Evolutionary conservation across 2,888 invertebrate genomes (phyloP), one percentile per base, ranked within the genome.

Genomic region (Spisula solida): DNA sequence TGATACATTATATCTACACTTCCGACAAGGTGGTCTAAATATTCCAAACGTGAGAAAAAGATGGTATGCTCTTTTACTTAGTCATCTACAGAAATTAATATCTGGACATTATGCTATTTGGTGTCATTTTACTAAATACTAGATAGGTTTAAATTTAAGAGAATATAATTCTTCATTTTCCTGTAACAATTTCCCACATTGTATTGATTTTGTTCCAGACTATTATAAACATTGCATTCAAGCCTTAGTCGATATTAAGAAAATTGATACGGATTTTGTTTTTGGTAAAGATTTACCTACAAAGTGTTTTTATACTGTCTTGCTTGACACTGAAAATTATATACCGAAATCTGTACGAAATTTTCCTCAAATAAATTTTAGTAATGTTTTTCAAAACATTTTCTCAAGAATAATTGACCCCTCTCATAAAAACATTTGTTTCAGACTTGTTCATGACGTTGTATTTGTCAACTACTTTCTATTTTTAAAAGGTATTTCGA

Each of bases 1-100:
- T 48, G 70, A 86, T 31, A 86, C 86, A 16, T 10, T 79, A 34
- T 81, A 60, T 34, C 41, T 84, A 2, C 56, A 70, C 10, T 78
- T 87, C n/a, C 18, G 18, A 12, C 29, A 78, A 60, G 60, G 60
- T n/a, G 60, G 60, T 20, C 8, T 60, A n/a, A 60, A 60, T 25
- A 20, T 60, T n/a, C 60, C 60, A 18, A 20, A 60, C n/a, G 18
- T 60, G 4, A 20, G 20, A 60, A 18, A n/a, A 1, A 60, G 20
- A 60, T 60, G 60, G 60, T 20, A 60, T 2, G 20, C 60, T 0
- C 18, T 60, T 14, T 25, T 60, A n/a, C 18, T 60, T 2, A 60
- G 60, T 8, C 60, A 60, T 60, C 2, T 60, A 60, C 60, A 60
- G 20, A 60, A 60, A 60, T 20, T 60, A 60, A n/a, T 60, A n/a